These are phyloP conservation scores for Fabriciana adippe DNA, from an alignment of 2,888 invertebrate species.

Conservation along the genomic window DNA sequence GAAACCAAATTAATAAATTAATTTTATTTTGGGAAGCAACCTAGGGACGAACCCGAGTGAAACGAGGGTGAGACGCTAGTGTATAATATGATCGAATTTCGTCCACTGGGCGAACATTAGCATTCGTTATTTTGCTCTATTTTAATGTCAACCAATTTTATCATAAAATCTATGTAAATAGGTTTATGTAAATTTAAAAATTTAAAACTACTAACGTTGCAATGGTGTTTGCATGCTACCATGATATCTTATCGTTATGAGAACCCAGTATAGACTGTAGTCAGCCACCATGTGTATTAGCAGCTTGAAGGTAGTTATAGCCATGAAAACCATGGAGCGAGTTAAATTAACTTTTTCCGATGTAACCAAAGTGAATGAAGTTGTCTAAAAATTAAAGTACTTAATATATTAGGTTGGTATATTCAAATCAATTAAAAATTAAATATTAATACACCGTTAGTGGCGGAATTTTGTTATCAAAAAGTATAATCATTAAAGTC, in stretches of 20 bases:
- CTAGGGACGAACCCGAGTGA: too few species aligned
- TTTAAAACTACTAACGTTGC: constrained; percentile 50
- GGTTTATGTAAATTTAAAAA: not conserved
- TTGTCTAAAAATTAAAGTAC: constrained; percentile 63
- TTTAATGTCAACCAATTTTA: too few species aligned
- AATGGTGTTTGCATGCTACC: constrained; percentile 57
- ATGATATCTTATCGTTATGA: constrained; percentile 73
- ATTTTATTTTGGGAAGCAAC: too few species aligned
- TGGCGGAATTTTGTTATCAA: too few species aligned
- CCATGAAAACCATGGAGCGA: constrained; percentile 82
- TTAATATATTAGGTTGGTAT: not conserved
- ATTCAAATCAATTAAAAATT: too few species aligned
- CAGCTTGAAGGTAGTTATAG: constrained; percentile 86
- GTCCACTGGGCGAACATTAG: not conserved
- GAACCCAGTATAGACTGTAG: constrained; percentile 90
- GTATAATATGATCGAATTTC: not conserved
- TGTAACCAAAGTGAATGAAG: constrained; percentile 82
- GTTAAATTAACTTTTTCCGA: constrained; percentile 82
- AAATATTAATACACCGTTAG: too few species aligned
- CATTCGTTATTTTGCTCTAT: too few species aligned
- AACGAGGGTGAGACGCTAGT: too few species aligned
- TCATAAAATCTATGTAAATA: too few species aligned
- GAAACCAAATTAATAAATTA: too few species aligned
- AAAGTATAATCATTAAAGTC: too few species aligned
- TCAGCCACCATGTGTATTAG: constrained; percentile 88